Conservation (phyloP, 2,797 vertebrate genomes). For the Falco columbarius region DNA sequence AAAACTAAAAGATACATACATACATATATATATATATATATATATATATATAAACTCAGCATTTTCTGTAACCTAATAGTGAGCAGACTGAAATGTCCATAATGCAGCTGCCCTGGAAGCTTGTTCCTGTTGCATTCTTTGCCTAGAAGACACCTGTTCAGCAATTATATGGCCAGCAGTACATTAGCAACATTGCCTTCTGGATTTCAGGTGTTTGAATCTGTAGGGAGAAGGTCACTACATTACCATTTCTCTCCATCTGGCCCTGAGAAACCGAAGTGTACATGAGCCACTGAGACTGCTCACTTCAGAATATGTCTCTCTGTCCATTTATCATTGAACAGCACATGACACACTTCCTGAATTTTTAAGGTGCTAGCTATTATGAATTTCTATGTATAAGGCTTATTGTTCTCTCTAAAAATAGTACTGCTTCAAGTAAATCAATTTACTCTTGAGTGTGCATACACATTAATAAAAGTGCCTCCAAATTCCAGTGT, state of each 20-base stretch:
- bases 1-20: not conserved
- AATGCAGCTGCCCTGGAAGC: slow-evolving; percentile 4
- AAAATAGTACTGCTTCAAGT: not conserved
- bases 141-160: slow-evolving; percentile 43
- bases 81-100: not conserved
- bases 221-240: slow-evolving; percentile 23
- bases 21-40: not conserved
- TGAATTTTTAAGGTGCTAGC: not conserved
- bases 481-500: not conserved
- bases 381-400: not conserved
- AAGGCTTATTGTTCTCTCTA: not conserved
- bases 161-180: slow-evolving; percentile 29
- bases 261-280: slow-evolving; percentile 12
- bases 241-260: slow-evolving; percentile 28
- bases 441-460: not conserved
- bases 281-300: not conserved
- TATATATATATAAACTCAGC: not conserved
- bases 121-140: not conserved
- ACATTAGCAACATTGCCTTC: not conserved
- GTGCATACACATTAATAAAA: not conserved
- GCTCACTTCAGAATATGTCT: not conserved
- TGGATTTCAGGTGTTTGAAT: slow-evolving; percentile 28
- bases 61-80: not conserved
- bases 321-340: not conserved
- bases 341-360: not conserved